A percentile compares a stretch with the other conserved stretches of the same genome.
Conservation (phyloP, 2,888 invertebrate genomes). For the Drosophila neotestacea region DNA sequence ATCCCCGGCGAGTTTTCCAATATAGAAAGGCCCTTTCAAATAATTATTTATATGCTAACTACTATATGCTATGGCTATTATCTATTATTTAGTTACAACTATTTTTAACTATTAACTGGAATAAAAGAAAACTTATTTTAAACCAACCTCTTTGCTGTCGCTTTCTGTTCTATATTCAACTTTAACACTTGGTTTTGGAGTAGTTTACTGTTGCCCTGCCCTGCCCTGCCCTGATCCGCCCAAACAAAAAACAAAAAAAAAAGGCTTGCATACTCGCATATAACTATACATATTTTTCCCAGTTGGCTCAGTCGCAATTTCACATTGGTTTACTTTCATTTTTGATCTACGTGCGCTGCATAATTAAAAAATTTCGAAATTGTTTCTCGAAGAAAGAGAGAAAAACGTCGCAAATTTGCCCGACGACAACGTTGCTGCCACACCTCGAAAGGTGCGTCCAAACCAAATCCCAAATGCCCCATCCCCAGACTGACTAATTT, state of each 20-base stretch:
- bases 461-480: conserved; percentile 22
- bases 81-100: conserved; percentile 33
- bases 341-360: conserved; percentile 74
- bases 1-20: conserved; percentile 20
- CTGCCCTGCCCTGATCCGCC: conserved; percentile 21
- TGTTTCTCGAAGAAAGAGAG: conserved; percentile 39
- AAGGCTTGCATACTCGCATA: conserved; percentile 20
- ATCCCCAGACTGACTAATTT: conserved; percentile 44
- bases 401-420: conserved; percentile 53
- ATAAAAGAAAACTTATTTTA: conserved; percentile 52
- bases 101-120: conserved; percentile 70
- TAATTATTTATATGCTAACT: conserved; percentile 4
- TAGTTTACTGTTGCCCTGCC: conserved; percentile 22
- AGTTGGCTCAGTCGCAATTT: conserved; percentile 60
- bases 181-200: conserved; percentile 58
- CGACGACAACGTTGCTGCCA: conserved; percentile 43
- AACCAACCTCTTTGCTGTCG: conserved; percentile 13
- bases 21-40: conserved; percentile 18
- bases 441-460: conserved; percentile 69
- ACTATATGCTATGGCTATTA: conserved; percentile 35
- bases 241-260: conserved; percentile 22
- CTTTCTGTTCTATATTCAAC: conserved; percentile 23
- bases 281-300: conserved; percentile 27
- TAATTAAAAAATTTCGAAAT: conserved; percentile 68
- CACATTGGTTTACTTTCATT: conserved; percentile 77